Evolutionary conservation across 2,797 vertebrate species (phyloP), one percentile per base, ranked within the genome.

Genomic region (Mormyrops attenuatus): DNA sequence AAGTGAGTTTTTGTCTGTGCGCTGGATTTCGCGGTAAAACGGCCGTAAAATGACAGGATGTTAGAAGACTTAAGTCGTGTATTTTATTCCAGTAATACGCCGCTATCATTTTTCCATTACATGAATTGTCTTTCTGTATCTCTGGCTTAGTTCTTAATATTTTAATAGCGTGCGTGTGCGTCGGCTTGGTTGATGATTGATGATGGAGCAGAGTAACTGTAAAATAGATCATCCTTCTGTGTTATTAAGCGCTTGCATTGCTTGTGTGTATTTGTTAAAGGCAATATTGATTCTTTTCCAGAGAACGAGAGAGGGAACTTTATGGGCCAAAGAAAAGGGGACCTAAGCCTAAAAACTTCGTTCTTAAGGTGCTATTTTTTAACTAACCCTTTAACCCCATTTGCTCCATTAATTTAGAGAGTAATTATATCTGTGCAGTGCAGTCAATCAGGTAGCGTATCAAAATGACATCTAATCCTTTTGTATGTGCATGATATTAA

Each of bases 281-380:
- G 66, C 13, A 73, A 73, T 84, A 17, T 89, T 5, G 91, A 60
- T 89, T 87, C 89, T 3, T 20, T 89, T 77, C 80, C 94, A 97
- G 97, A 93, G 97, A 97, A 92, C 94, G 97, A 82, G 97, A 97
- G 60, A 96, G 97, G 90, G 97, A 97, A 91, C 95, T 97, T 89
- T 97, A 97, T 0, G 97, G 97, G 91, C 97, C 97, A 57, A 97
- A 97, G 95, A 97, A 97, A 95, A 95, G 97, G 92, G 97, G 97
- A 94, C 97, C 97, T 53, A 97, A 97, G 91, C 97, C 97, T 92
- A 97, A 97, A 96, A 97, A 96, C 92, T 96, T 97, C 91, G 96
- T 97, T 50, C 94, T 97, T 92, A 97, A 97, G 96, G 97, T 97
- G 96, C 93, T 90, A 85, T 38, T 63, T 38, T 89, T 47, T 8